phyloP scores from a whole-genome alignment of 2,888 invertebrate genomes.

The Spicauda simplicius region DNA sequence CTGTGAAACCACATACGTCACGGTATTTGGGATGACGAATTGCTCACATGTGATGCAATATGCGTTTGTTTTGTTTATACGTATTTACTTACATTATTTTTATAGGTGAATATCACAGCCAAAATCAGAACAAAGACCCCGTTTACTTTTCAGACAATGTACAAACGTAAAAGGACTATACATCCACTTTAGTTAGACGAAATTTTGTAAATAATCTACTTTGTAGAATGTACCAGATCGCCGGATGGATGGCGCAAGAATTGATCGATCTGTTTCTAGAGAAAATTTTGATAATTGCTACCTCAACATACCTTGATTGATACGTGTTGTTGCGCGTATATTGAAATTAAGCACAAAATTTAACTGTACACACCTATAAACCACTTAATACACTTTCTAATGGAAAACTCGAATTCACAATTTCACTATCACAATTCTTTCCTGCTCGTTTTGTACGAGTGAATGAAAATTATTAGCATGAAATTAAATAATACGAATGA shows the following conservation, averaged over 20 bases:
- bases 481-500: no score
- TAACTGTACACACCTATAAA: not conserved
- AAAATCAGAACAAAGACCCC: not conserved
- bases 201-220: not conserved
- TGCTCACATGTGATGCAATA: constrained; percentile 24
- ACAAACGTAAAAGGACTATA: not conserved
- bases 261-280: constrained; percentile 60
- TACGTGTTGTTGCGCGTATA: constrained; percentile 1
- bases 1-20: constrained; percentile 12
- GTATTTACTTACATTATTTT: not conserved
- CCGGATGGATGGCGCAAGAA: constrained; percentile 60
- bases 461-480: no score
- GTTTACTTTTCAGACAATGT: not conserved
- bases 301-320: constrained; percentile 4
- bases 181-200: not conserved
- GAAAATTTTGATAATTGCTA: not conserved
- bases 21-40: not conserved
- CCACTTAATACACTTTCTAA: not conserved
- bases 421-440: not conserved
- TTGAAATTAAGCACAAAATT: not conserved
- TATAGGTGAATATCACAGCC: constrained; percentile 43
- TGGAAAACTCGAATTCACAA: not conserved
- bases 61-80: constrained; percentile 8
- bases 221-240: constrained; percentile 54
- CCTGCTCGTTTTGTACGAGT: not conserved